These are phyloP conservation scores for Pyrocephalus nanus DNA, from an alignment of 2,797 vertebrate species.

Conservation along the genomic window DNA sequence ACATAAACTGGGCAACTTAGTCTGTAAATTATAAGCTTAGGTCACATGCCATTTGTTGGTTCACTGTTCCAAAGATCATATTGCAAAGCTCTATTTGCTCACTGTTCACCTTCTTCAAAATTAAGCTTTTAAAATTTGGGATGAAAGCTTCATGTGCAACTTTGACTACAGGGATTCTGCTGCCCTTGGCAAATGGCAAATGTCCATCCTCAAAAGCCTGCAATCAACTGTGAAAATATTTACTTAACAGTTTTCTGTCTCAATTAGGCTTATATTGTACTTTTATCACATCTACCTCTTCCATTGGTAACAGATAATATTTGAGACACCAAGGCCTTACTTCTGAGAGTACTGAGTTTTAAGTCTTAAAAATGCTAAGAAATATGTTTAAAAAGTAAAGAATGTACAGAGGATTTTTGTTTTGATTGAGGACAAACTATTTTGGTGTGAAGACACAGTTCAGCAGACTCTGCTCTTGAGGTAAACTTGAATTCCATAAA, in stretches of 20 bases:
- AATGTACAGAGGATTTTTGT: not conserved
- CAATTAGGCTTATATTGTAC: not conserved
- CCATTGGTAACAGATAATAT: not conserved
- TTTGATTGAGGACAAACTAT: not conserved
- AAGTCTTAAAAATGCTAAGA: not conserved
- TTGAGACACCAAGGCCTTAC: not conserved
- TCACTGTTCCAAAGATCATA: constrained; percentile 42
- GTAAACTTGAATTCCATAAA: not conserved
- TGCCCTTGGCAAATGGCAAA: not conserved
- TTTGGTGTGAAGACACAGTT: not conserved
- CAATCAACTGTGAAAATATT: constrained; percentile 6
- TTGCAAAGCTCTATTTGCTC: constrained; percentile 2
- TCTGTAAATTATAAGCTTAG: constrained; percentile 50
- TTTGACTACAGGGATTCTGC: not conserved
- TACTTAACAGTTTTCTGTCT: not conserved
- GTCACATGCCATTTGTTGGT: constrained; percentile 14
- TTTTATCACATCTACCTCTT: not conserved
- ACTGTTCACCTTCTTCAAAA: not conserved
- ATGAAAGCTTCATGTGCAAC: not conserved
- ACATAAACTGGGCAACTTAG: not conserved
- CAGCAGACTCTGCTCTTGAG: not conserved
- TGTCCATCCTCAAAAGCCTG: not conserved
- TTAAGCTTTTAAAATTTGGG: not conserved
- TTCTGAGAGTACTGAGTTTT: not conserved
- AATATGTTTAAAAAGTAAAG: not conserved